Conservation (phyloP, 2,888 invertebrate species). For the Agonopterix subpropinquella region DNA sequence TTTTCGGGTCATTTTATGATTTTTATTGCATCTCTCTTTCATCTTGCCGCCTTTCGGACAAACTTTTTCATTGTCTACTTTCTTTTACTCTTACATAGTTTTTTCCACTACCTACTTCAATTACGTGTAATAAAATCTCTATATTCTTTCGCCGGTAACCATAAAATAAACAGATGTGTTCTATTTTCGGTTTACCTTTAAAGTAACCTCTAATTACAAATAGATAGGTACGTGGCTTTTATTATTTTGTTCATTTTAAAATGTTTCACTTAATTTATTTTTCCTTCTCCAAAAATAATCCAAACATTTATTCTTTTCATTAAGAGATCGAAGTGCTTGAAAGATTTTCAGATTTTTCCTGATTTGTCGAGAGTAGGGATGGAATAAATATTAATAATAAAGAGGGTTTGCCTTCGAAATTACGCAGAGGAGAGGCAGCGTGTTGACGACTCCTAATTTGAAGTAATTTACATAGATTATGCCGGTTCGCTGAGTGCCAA, state of each 20-base stretch:
- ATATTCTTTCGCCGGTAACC: not conserved
- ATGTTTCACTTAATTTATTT: too few relatives aligned
- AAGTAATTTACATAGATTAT: slow-evolving; percentile 75
- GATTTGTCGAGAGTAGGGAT: slow-evolving; percentile 40
- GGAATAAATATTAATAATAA: slow-evolving; percentile 76
- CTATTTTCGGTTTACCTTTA: slow-evolving; percentile 1
- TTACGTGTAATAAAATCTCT: slow-evolving; percentile 1
- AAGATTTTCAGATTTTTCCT: slow-evolving; percentile 51
- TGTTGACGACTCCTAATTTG: slow-evolving; percentile 75
- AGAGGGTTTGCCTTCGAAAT: slow-evolving; percentile 71
- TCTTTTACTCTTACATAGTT: slow-evolving; percentile 24
- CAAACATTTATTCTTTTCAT: slow-evolving; percentile 54
- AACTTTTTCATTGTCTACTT: slow-evolving; percentile 34
- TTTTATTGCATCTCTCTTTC: slow-evolving; percentile 48
- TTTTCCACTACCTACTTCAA: not conserved
- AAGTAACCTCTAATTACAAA: not conserved
- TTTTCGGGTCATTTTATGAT: slow-evolving; percentile 51
- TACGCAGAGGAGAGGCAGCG: slow-evolving; percentile 57
- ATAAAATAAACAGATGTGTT: slow-evolving; percentile 4
- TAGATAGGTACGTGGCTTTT: too few relatives aligned
- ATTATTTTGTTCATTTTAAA: too few relatives aligned
- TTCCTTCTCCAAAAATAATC: too few relatives aligned
- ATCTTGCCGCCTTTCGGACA: slow-evolving; percentile 33
- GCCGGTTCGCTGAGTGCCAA: slow-evolving; percentile 74
- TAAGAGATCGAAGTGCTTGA: slow-evolving; percentile 48